Evolutionary conservation across 2,113 vertebrate species (phyloP).

Genomic region (Trichechus manatus): DNA sequence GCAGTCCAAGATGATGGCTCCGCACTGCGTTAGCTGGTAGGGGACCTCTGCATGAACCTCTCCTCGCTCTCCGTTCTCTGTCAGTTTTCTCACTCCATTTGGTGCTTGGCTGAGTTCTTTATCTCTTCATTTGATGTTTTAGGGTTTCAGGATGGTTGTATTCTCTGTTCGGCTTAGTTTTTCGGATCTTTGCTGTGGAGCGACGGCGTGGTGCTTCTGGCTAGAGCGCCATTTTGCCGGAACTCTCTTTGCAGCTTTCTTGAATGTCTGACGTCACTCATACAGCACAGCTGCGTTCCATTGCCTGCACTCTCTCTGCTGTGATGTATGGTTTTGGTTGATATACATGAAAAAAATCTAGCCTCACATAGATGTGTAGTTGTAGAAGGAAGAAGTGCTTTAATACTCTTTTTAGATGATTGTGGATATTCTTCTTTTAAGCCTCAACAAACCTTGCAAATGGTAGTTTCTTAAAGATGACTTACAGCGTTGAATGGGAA

Average conservation of each 20-base stretch:
- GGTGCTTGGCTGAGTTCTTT: too few relatives aligned
- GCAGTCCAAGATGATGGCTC: too few relatives aligned
- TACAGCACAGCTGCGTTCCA: neutral
- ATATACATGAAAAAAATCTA: neutral
- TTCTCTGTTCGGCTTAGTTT: too few relatives aligned
- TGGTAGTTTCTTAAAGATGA: neutral
- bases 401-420: neutral
- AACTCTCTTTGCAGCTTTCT: neutral
- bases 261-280: neutral
- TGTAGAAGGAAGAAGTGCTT: neutral
- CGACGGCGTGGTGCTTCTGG: too few relatives aligned
- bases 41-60: too few relatives aligned
- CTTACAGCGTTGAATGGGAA: constrained; percentile 2
- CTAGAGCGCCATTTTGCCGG: too few relatives aligned
- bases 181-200: too few relatives aligned
- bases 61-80: too few relatives aligned
- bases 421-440: neutral
- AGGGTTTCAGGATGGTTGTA: too few relatives aligned
- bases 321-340: neutral
- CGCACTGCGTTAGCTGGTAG: too few relatives aligned
- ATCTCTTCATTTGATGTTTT: too few relatives aligned
- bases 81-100: too few relatives aligned
- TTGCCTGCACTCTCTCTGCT: neutral
- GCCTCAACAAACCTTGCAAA: neutral
- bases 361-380: neutral